Evolutionary conservation across 2,797 vertebrate genomes (phyloP), one percentile per base, ranked within the genome.

Genomic region (Sparidentex hasta): DNA sequence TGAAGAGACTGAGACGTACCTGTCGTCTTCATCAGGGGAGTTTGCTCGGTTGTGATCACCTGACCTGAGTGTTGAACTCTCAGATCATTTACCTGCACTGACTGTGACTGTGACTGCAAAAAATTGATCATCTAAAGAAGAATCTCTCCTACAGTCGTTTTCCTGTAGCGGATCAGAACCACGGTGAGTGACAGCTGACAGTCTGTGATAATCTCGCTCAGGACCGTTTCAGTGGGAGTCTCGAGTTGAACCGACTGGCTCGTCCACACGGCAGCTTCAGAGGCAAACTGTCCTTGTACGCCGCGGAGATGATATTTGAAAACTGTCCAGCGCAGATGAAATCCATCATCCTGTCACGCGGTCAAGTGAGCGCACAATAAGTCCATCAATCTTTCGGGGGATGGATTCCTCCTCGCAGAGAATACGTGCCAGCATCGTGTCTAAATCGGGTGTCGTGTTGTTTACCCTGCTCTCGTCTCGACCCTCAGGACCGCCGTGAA

Each of bases 271-370:
- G 29, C 64, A 27, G 64, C 29, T 65, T 62, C 57, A 65, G 55
- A 14, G 14, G 18, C 48, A 51, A 63, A 64, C 52, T 43, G 61
- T 75, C 56, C 48, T 63, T 7, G 7, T 86, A 11, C 64, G 20
- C n/a, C n/a, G 41, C 11, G 65, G 67, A 69, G 61, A 41, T 63
- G 69, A 81, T 77, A 65, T 79, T 21, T 81, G 70, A 82, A 67
- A 41, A 74, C 21, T 7, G 7, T 71, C 62, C 52, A 54, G 11
- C 51, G 1, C 68, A 57, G 67, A 83, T 43, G 50, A 78, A 55
- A 84, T 86, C 83, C 79, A 81, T 91, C 86, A 84, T 67, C 29
- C 72, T 81, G 71, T 82, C 81, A 54, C 64, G 41, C 11, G 43
- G 74, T 67, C 65, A 57, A 63, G 65, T 21, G 56, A 25, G 29